Evolutionary conservation across 2,113 vertebrate species (phyloP).

Genomic region (Numenius arquata): DNA sequence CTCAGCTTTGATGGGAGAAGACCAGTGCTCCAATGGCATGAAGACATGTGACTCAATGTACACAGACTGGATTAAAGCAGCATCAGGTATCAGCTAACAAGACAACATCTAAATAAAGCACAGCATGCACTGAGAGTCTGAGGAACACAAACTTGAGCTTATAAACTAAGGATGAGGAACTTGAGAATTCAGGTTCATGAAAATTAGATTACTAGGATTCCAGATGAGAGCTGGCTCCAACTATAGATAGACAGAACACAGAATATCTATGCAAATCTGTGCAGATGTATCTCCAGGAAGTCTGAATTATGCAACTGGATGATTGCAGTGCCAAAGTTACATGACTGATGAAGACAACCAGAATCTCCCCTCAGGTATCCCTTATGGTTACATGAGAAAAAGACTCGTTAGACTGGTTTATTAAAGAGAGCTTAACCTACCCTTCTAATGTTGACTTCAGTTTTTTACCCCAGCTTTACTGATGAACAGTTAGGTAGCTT

Average conservation of each 20-base stretch:
- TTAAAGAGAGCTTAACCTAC: neutral
- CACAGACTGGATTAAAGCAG: neutral
- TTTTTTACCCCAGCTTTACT: neutral
- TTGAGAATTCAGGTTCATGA: conserved; percentile 37
- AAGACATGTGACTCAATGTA: neutral
- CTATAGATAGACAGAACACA: conserved; percentile 20
- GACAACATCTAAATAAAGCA: conserved; percentile 13
- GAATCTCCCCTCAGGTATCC: conserved; percentile 6
- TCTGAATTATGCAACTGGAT: conserved; percentile 46
- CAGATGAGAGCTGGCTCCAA: conserved; percentile 13
- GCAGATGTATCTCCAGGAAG: conserved; percentile 43
- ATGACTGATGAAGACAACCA: conserved; percentile 24
- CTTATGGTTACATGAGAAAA: neutral
- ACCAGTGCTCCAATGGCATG: neutral
- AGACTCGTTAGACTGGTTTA: neutral
- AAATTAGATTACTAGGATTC: conserved; percentile 57
- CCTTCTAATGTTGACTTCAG: neutral
- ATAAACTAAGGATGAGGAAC: neutral
- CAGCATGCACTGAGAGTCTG: neutral
- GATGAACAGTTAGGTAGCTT: neutral
- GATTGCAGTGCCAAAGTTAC: conserved; percentile 11
- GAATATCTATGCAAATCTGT: conserved; percentile 48
- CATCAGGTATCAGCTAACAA: neutral
- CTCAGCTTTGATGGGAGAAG: neutral
- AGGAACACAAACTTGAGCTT: neutral